Evolutionary conservation across 2,888 invertebrate species (phyloP), one percentile per base, ranked within the genome.

Genomic region (Cheilosia vernalis): DNA sequence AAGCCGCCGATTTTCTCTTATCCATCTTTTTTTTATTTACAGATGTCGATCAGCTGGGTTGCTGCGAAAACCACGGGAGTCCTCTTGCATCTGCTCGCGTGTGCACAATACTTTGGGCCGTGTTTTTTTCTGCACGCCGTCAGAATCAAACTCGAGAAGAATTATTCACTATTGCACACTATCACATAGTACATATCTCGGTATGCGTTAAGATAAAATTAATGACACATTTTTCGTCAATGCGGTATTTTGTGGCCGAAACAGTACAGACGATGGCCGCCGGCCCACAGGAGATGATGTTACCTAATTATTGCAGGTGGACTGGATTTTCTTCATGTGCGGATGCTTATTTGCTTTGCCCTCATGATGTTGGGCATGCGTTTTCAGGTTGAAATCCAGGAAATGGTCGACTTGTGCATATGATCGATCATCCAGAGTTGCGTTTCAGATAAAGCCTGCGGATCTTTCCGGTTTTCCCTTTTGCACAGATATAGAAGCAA

Each of bases 131-230:
- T 30, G 9, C 17, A 15, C 9, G 17, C 42, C 42, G 40, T 42
- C 49, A 47, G 27, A 51, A 30, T 17, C 24, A 24, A 17, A 27
- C 24, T 6, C 15, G 3, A 10, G 21, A 33, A 19, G 15, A 69
- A 56, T 69, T 47, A 47, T 21, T 69, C 63, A 66, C 72, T 44
- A 63, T 70, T 70, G 47, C 61, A 19, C 63, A 66, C 72, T 44
- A 63, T 70, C 64, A 40, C 61, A 19, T 15, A 44, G 17, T 70
- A 40, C 66, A 19, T 15, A 44, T 9, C 44, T 17, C n/a, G 27
- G 27, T 17, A n/a, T 51, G 76, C 76, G 81, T 64, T 51, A 13
- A 42, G 66, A n/a, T 60, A 64, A 47, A 76, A 77, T 60, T 70
- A 17, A 77, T 64, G 60, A 30, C 58, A 70, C 13, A 58, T 66